Evolutionary conservation across 2,797 vertebrate species (phyloP).

Genomic region (Gorsachius magnificus): DNA sequence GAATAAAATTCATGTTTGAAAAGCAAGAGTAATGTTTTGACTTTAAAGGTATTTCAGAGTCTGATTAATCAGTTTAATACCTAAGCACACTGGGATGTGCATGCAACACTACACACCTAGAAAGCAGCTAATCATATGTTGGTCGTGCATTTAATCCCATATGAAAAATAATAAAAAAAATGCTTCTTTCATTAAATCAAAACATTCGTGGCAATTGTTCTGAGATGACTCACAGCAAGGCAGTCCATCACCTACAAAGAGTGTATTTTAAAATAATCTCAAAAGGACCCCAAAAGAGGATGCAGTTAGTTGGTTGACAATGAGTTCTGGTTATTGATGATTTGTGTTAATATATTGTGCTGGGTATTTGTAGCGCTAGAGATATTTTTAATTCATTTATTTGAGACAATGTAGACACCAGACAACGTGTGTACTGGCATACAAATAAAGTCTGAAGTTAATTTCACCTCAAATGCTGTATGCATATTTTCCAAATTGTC

Average conservation of each 20-base stretch:
- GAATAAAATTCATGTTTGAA: background rate
- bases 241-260: background rate
- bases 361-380: background rate
- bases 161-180: background rate
- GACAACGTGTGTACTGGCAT: background rate
- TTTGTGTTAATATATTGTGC: background rate
- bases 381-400: background rate
- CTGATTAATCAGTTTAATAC: background rate
- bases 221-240: background rate
- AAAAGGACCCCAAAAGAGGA: background rate
- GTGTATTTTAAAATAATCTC: background rate
- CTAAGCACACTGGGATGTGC: background rate
- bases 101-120: background rate
- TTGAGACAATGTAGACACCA: background rate
- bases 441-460: background rate
- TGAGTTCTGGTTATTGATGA: background rate
- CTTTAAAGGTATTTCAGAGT: background rate
- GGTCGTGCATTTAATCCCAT: background rate
- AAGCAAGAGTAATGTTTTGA: background rate
- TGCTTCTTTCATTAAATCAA: background rate
- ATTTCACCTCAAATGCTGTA: slow-evolving; percentile 13
- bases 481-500: background rate
- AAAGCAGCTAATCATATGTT: background rate
- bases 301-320: background rate
- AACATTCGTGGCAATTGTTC: background rate